A percentile compares a stretch with the other conserved stretches of the same genome.
phyloP scores from a whole-genome alignment of 1,140 invertebrate species.

The Drosophila sturtevanti region DNA sequence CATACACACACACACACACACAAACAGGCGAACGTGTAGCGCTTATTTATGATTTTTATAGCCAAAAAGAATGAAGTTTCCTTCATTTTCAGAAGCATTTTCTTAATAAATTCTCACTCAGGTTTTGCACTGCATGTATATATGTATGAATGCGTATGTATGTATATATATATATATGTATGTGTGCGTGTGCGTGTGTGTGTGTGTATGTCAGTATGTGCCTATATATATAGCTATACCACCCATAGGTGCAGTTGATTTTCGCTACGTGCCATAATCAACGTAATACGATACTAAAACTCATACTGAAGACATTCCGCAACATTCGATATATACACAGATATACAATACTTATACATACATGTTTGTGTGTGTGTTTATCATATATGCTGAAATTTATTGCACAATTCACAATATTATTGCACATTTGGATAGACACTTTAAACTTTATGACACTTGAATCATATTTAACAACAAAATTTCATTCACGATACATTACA shows the following conservation, averaged over 20 bases:
- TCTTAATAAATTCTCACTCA: not conserved
- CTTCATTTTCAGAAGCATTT: slow-evolving; percentile 8
- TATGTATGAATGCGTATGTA: not conserved
- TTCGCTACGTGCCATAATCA: slow-evolving; percentile 49
- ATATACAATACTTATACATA: not conserved
- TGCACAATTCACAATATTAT: slow-evolving; percentile 17
- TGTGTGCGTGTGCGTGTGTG: not conserved
- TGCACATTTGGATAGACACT: slow-evolving; percentile 35
- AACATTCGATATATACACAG: not conserved
- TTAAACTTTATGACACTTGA: slow-evolving; percentile 40
- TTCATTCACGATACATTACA: no score
- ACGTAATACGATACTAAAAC: slow-evolving; percentile 36
- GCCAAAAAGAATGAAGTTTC: not conserved
- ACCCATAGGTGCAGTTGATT: slow-evolving; percentile 12
- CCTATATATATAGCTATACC: not conserved
- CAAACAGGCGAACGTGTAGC: not conserved
- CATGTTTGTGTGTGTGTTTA: not conserved
- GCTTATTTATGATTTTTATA: not conserved
- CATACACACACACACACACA: slow-evolving; percentile 9
- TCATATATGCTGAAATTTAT: slow-evolving; percentile 20
- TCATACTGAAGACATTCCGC: not conserved
- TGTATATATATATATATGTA: no score
- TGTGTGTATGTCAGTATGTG: not conserved
- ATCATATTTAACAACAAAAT: not conserved
- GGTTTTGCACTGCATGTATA: not conserved